Percentiles rank a stretch among this genome's conserved stretches.
phyloP scores from a whole-genome alignment of 1,140 invertebrate species.

The Tenebrio molitor region DNA sequence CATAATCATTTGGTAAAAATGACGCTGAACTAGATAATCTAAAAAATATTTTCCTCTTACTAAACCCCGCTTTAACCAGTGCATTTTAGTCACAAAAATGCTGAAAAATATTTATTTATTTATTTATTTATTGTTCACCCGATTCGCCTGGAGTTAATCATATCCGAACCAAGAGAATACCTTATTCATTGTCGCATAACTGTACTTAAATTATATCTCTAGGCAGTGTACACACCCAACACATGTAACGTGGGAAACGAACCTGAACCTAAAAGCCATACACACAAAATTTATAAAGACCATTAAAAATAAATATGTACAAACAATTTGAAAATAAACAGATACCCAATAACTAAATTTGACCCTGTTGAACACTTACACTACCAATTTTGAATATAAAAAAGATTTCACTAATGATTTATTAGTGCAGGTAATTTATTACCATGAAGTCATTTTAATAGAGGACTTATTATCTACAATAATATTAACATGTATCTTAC shows the following conservation, averaged over 20 bases:
- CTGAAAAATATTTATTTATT: neutral
- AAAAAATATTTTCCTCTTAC: too few species aligned
- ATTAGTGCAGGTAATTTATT: conserved; percentile 7
- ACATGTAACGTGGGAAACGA: conserved; percentile 48
- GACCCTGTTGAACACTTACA: too few species aligned
- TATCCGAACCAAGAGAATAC: conserved; percentile 23
- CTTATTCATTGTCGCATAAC: conserved; percentile 47
- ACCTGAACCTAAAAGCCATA: conserved; percentile 27
- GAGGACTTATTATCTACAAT: neutral
- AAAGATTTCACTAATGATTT: conserved; percentile 18
- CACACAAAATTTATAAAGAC: conserved; percentile 13
- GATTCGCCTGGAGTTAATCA: conserved; percentile 21
- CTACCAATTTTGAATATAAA: neutral
- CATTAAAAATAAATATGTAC: too few species aligned
- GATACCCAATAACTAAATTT: too few species aligned
- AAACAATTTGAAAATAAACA: too few species aligned
- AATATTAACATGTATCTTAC: neutral
- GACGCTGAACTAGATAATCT: too few species aligned
- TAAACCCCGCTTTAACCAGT: too few species aligned
- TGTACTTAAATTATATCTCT: conserved; percentile 52
- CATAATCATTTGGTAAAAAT: too few species aligned
- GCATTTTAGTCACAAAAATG: neutral
- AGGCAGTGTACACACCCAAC: conserved; percentile 50
- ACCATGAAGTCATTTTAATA: conserved; percentile 22
- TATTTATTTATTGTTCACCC: conserved; percentile 24